Conservation (phyloP, 2,797 vertebrate genomes). For the Cirrhinus mrigala region DNA sequence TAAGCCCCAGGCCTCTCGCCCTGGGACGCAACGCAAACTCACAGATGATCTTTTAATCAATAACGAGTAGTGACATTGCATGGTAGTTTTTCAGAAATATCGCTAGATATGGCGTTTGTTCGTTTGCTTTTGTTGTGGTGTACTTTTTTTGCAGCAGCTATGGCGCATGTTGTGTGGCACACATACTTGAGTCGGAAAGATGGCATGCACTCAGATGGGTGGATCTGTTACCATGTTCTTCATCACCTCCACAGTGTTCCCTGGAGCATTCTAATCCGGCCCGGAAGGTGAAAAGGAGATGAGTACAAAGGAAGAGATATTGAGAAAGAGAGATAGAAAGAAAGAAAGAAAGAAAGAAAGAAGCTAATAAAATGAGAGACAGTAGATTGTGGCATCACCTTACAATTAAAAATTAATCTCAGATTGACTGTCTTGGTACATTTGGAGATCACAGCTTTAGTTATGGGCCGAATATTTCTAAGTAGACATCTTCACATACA, state of each 20-base stretch:
- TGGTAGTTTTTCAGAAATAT: slow-evolving; percentile 49
- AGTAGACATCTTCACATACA: neutral
- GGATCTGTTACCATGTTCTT: slow-evolving; percentile 63
- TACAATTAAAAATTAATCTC: slow-evolving; percentile 82
- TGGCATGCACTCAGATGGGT: slow-evolving; percentile 57
- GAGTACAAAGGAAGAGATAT: slow-evolving; percentile 32
- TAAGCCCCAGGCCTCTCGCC: slow-evolving; percentile 57
- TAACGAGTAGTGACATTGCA: slow-evolving; percentile 53
- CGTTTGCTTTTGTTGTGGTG: slow-evolving; percentile 16
- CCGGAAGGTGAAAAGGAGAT: slow-evolving; percentile 65
- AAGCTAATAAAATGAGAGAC: slow-evolving; percentile 55
- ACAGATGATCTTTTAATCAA: slow-evolving; percentile 61
- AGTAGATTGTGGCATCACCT: slow-evolving; percentile 71
- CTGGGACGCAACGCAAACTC: slow-evolving; percentile 59
- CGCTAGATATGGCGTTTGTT: slow-evolving; percentile 28
- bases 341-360: slow-evolving; percentile 43
- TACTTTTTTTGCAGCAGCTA: slow-evolving; percentile 8
- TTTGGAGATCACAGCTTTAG: slow-evolving; percentile 66
- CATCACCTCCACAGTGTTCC: slow-evolving; percentile 60
- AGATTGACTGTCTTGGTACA: slow-evolving; percentile 65
- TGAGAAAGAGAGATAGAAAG: slow-evolving; percentile 47
- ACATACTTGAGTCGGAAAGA: slow-evolving; percentile 51
- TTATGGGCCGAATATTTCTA: neutral
- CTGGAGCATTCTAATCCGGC: slow-evolving; percentile 50
- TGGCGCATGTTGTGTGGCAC: slow-evolving; percentile 7